Conservation (phyloP, 2,797 vertebrate genomes). For the Brachymystax lenok region DNA sequence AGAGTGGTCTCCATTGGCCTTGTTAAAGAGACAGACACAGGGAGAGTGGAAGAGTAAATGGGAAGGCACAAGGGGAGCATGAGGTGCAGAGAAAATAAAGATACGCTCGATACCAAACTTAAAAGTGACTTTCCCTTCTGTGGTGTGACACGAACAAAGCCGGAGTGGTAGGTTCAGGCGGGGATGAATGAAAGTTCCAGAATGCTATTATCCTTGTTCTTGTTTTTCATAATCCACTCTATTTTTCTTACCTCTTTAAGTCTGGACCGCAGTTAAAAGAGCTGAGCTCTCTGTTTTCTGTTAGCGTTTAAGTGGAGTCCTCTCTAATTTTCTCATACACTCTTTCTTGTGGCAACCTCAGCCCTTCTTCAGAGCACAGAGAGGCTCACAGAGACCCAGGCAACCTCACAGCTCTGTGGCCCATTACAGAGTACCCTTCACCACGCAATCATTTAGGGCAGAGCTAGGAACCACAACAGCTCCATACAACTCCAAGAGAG, state of each 20-base stretch:
- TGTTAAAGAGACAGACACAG: not conserved
- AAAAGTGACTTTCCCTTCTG: conserved; percentile 29
- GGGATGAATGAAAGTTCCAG: conserved; percentile 53
- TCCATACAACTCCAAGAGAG: not conserved
- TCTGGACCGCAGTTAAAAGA: conserved; percentile 37
- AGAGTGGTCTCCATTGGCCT: not conserved
- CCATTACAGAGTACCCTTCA: conserved; percentile 32
- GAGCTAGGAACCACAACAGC: conserved; percentile 10
- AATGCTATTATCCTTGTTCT: conserved; percentile 50
- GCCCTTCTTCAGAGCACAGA: conserved; percentile 64
- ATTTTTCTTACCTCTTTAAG: conserved; percentile 32
- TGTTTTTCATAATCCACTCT: conserved; percentile 36
- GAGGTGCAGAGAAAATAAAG: conserved; percentile 32
- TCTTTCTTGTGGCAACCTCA: conserved; percentile 81
- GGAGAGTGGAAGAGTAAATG: not conserved
- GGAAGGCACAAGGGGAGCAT: not conserved
- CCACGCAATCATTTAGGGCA: not conserved
- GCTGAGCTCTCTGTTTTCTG: conserved; percentile 70
- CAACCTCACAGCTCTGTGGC: conserved; percentile 41
- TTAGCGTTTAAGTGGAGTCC: conserved; percentile 77
- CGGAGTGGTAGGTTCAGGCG: conserved; percentile 44
- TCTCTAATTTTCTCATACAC: conserved; percentile 80
- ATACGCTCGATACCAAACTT: conserved; percentile 10
- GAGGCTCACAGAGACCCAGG: not conserved
- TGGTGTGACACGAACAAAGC: conserved; percentile 53